Evolutionary conservation across 2,888 invertebrate genomes (phyloP).

Genomic region (Crematogaster levior): DNA sequence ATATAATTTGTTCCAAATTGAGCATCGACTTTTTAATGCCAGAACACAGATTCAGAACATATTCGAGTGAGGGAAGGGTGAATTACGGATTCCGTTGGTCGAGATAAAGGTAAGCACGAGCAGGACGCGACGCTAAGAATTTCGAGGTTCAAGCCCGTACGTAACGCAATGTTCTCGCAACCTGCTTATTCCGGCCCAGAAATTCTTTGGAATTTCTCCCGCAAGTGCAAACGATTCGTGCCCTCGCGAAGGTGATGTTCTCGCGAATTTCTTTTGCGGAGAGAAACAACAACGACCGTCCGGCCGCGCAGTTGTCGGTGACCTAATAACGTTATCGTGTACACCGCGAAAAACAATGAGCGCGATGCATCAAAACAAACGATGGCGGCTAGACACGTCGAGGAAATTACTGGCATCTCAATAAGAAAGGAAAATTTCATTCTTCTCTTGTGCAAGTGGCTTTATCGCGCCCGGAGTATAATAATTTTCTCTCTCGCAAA

Average conservation of each 20-base stretch:
- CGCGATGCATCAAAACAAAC: constrained; percentile 43
- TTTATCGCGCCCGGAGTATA: constrained; percentile 43
- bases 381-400: not conserved
- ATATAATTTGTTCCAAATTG: not conserved
- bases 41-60: not conserved
- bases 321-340: constrained; percentile 59
- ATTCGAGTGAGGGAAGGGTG: not conserved
- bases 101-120: not conserved
- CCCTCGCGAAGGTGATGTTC: not conserved
- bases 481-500: constrained; percentile 52
- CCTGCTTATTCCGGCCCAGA: constrained; percentile 45
- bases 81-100: not conserved
- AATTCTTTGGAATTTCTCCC: constrained; percentile 16
- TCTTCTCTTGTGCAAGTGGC: constrained; percentile 35
- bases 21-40: not conserved
- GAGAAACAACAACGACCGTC: not conserved
- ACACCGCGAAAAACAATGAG: not conserved
- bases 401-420: constrained; percentile 64
- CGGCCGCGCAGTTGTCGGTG: constrained; percentile 33
- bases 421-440: constrained; percentile 66
- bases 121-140: constrained; percentile 28
- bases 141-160: constrained; percentile 40
- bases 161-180: constrained; percentile 37
- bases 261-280: constrained; percentile 21
- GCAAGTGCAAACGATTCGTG: constrained; percentile 9